phyloP scores from a whole-genome alignment of 2,888 invertebrate genomes.

The Hemaris fuciformis region DNA sequence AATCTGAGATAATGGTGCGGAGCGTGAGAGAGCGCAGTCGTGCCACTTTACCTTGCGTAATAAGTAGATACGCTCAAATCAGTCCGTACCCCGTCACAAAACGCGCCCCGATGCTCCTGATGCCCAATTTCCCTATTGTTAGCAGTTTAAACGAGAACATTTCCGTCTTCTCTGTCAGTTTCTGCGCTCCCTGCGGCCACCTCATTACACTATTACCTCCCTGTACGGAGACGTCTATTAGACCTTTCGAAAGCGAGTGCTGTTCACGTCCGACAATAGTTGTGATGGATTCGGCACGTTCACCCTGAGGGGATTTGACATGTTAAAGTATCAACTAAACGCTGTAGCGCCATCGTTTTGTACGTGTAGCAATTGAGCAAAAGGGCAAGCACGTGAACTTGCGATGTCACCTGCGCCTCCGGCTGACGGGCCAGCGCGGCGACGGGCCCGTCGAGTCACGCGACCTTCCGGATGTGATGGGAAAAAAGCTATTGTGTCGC shows the following conservation, averaged over 20 bases:
- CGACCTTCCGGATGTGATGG: constrained; percentile 38
- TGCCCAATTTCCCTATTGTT: constrained; percentile 51
- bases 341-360: constrained; percentile 32
- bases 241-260: constrained; percentile 12
- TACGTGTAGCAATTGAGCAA: constrained; percentile 20
- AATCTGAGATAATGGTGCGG: constrained; percentile 67
- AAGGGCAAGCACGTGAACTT: background rate
- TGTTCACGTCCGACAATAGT: constrained; percentile 46
- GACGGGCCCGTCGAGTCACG: constrained; percentile 16
- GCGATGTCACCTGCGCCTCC: background rate
- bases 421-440: constrained; percentile 16
- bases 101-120: constrained; percentile 45
- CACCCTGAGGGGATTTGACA: constrained; percentile 43
- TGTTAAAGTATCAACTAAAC: constrained; percentile 44
- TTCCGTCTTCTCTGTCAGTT: constrained; percentile 12
- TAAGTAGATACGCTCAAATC: constrained; percentile 63
- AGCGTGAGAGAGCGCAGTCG: constrained; percentile 74
- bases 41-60: constrained; percentile 70
- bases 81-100: constrained; percentile 39
- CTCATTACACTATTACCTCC: constrained; percentile 4
- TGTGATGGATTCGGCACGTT: constrained; percentile 51
- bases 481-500: constrained; percentile 56
- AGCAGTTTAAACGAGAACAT: constrained; percentile 16
- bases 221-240: constrained; percentile 2
- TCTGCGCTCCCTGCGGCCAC: constrained; percentile 2